Percentiles rank a stretch among this genome's conserved stretches.
These are phyloP conservation scores for Stratiolaelaps scimitus DNA, from an alignment of 1,140 invertebrate genomes.

Conservation along the genomic window DNA sequence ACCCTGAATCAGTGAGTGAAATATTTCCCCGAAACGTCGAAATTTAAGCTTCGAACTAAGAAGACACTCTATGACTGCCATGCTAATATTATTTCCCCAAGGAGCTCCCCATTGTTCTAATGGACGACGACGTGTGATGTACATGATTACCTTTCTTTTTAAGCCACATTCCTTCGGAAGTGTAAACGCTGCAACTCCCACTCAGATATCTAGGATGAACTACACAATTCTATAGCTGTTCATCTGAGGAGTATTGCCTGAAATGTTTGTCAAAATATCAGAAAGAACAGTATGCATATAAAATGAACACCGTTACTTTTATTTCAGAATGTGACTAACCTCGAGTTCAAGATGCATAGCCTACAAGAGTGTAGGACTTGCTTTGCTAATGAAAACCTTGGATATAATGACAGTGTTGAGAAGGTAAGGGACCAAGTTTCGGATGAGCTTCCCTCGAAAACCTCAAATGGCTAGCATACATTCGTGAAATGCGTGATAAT, in stretches of 20 bases:
- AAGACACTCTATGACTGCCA: background rate
- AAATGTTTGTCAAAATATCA: no score
- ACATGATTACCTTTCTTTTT: background rate
- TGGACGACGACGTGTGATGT: background rate
- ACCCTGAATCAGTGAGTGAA: background rate
- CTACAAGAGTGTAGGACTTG: conserved; percentile 2
- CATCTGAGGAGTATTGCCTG: no score
- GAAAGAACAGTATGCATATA: no score
- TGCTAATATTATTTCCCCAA: no score
- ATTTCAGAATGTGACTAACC: background rate
- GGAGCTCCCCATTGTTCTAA: background rate
- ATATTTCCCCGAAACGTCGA: background rate
- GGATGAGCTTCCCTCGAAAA: background rate
- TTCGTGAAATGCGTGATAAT: no score
- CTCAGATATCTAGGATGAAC: no score
- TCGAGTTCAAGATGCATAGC: background rate
- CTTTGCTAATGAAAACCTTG: conserved; percentile 9
- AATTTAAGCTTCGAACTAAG: background rate
- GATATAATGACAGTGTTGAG: background rate
- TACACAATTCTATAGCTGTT: no score
- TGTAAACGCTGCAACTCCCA: no score
- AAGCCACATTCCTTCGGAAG: no score
- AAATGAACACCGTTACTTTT: no score
- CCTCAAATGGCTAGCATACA: background rate
- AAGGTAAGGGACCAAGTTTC: background rate